These are phyloP conservation scores for Morone chrysops DNA, from an alignment of 2,113 vertebrate genomes.

Conservation along the genomic window DNA sequence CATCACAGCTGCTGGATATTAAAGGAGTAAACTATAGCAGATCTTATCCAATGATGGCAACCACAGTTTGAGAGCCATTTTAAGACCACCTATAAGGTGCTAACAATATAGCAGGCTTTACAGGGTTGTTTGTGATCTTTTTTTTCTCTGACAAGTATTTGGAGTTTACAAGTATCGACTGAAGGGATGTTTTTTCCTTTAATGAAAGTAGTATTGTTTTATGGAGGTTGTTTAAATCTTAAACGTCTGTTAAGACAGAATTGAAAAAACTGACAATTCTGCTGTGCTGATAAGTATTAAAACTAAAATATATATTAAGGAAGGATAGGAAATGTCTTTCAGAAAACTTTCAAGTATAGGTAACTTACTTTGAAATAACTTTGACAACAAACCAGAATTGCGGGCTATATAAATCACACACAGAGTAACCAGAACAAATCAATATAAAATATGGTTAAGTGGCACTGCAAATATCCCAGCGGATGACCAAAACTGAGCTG, in stretches of 20 bases:
- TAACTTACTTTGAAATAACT: slow-evolving; percentile 13
- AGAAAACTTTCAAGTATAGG: too few species aligned
- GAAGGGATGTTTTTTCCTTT: slow-evolving; percentile 1
- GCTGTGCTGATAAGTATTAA: neutral
- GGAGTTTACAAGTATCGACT: slow-evolving; percentile 1
- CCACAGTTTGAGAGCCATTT: neutral
- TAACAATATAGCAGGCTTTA: neutral
- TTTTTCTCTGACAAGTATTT: neutral
- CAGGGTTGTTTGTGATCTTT: neutral
- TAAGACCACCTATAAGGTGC: neutral
- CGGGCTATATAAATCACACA: neutral
- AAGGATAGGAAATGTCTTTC: neutral
- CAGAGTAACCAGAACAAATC: neutral
- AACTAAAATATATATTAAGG: neutral
- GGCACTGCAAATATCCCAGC: slow-evolving; percentile 31
- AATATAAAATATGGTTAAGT: slow-evolving; percentile 25
- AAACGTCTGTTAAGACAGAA: neutral
- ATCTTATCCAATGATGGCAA: neutral
- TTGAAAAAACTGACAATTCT: neutral
- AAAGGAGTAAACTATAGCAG: slow-evolving; percentile 26
- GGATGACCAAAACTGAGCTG: slow-evolving; percentile 23
- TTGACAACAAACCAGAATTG: neutral
- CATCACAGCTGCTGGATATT: slow-evolving; percentile 14
- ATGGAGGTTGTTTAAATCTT: slow-evolving; percentile 11
- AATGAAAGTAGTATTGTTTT: slow-evolving; percentile 21